phyloP scores from a whole-genome alignment of 2,888 invertebrate genomes.

The Oscheius sp. region DNA sequence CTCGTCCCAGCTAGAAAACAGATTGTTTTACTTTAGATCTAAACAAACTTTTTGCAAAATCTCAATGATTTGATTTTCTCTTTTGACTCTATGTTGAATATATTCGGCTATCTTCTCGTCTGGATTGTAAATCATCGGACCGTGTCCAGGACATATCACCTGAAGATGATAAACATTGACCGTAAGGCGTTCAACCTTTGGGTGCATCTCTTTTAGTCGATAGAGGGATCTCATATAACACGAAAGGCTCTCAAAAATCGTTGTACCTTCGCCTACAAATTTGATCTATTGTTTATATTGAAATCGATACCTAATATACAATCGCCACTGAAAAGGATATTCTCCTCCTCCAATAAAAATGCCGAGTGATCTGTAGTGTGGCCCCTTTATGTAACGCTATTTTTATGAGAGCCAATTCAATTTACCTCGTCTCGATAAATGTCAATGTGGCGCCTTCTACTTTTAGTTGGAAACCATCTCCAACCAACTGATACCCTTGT shows the following conservation, averaged over 20 bases:
- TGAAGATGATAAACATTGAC: not conserved
- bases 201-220: conserved; percentile 80
- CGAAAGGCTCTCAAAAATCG: conserved; percentile 90
- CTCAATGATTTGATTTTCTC: conserved; percentile 40
- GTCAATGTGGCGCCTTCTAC: conserved; percentile 86
- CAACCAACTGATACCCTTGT: conserved; percentile 71
- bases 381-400: conserved; percentile 75
- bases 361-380: conserved; percentile 93
- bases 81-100: conserved; percentile 78
- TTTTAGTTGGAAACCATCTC: conserved; percentile 81
- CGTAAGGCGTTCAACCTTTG: conserved; percentile 71
- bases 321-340: conserved; percentile 83
- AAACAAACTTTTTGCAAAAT: not conserved
- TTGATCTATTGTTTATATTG: not conserved
- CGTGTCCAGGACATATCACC: conserved; percentile 70
- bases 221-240: conserved; percentile 88
- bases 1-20: conserved; percentile 19
- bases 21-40: not conserved
- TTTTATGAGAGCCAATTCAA: too few species aligned
- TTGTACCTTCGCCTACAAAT: conserved; percentile 77
- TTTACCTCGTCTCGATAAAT: conserved; percentile 57
- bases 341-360: conserved; percentile 82
- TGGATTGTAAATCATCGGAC: conserved; percentile 76
- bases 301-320: conserved; percentile 81
- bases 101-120: conserved; percentile 82